Base-by-base conservation (phyloP, 2,113 vertebrate species). In the Chlamydotis undulata region DNA sequence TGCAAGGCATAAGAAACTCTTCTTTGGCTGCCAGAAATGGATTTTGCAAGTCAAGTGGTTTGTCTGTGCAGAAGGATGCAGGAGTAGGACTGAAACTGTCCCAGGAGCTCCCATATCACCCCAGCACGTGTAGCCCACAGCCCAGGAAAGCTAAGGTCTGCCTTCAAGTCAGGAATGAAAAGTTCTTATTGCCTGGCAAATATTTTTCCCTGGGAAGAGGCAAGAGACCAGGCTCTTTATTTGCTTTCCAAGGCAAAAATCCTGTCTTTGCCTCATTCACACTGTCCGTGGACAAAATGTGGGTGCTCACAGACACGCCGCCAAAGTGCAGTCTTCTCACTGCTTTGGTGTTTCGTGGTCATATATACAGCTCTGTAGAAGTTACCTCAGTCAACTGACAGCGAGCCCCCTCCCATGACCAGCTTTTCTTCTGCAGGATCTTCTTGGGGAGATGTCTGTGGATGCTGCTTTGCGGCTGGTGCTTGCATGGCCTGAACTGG, bases 221-320 rank as follows among this genome's bases (percentile, higher is more conserved):
- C 26, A 77, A 74, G 69, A 81, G 81, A 17, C 9, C 12, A 78
- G 31, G 10, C 10, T 23, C 6, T 61, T 64, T 37, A 39, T 7
- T 12, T 80, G 29, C 12, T 83, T 63, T 87, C 74, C 37, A 37
- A 63, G 22, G 43, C 10, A 61, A 84, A 81, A 92, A 50, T 8
- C 12, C 19, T 19, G 10, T 28, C 14, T 39, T 87, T 0, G 0
- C 28, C 31, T 70, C 22, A 33, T 50, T 74, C 11, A 24, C 4
- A 0, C 12, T 45, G 41, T 14, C 50, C 2, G 2, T 17, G 56
- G 31, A 56, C 41, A 82, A 65, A 61, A 19, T 0, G 3, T 18
- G 50, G 19, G 55, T 35, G 35, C 19, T 82, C 52, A 41, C 12
- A 24, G 57, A 21, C 19, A 28, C 0, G 0, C 33, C 45, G 6